Evolutionary conservation across 2,797 vertebrate species (phyloP).

Genomic region (Acanthornis magna): DNA sequence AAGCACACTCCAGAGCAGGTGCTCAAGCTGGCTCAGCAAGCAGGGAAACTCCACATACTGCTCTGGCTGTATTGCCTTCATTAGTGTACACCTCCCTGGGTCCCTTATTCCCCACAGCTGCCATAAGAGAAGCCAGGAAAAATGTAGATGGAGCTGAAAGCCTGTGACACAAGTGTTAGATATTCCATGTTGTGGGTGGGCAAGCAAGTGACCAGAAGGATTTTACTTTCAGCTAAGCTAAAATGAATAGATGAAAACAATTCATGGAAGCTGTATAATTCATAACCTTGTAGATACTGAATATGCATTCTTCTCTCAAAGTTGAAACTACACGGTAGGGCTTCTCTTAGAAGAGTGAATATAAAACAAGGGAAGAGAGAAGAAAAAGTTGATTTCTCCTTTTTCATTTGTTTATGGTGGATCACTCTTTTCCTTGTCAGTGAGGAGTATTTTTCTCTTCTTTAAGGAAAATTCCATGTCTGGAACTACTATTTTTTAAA

Average conservation of each 20-base stretch:
- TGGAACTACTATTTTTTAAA: not conserved
- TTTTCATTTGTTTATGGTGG: not conserved
- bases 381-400: not conserved
- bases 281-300: not conserved
- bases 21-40: conserved; percentile 32
- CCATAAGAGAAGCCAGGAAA: not conserved
- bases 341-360: not conserved
- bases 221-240: not conserved
- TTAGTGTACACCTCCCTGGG: not conserved
- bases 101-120: not conserved
- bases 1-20: conserved; percentile 52
- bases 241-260: not conserved
- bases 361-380: not conserved
- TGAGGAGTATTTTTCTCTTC: not conserved
- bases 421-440: not conserved
- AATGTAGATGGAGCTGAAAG: not conserved
- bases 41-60: not conserved
- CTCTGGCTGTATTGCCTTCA: not conserved
- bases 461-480: not conserved
- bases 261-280: not conserved
- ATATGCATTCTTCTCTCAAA: not conserved
- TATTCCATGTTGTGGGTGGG: not conserved
- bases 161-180: not conserved
- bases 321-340: not conserved
- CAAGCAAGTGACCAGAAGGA: not conserved